Evolutionary conservation across 2,888 invertebrate species (phyloP).

Genomic region (Campopleginae sp.): DNA sequence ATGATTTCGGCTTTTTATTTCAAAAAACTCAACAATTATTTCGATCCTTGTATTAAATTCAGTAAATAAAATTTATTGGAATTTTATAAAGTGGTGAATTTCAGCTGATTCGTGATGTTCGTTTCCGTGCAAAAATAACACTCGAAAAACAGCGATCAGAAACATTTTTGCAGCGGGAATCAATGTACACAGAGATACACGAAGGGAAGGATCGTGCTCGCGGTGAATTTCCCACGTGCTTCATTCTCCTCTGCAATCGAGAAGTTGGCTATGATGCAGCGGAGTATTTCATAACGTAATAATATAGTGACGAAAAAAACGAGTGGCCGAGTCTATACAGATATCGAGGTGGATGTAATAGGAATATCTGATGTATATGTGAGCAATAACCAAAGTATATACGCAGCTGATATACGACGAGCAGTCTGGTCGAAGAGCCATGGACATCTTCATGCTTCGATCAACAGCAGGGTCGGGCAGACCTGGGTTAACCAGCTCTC

Average conservation of each 20-base stretch:
- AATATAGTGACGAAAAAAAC: slow-evolving; percentile 13
- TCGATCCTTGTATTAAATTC: too few species aligned
- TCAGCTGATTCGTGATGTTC: too few species aligned
- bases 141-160: too few species aligned
- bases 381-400: slow-evolving; percentile 23
- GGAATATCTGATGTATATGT: slow-evolving; percentile 18
- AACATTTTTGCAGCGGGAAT: background rate
- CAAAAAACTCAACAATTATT: too few species aligned
- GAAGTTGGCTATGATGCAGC: slow-evolving; percentile 45
- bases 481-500: slow-evolving; percentile 46
- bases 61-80: too few species aligned
- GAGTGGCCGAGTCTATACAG: background rate
- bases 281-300: slow-evolving; percentile 32
- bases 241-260: slow-evolving; percentile 52
- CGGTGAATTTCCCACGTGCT: slow-evolving; percentile 62
- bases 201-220: background rate
- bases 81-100: too few species aligned
- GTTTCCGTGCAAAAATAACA: too few species aligned
- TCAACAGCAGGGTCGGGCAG: slow-evolving; percentile 72
- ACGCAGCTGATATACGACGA: slow-evolving; percentile 50
- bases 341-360: background rate
- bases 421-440: slow-evolving; percentile 60
- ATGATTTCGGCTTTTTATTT: too few species aligned
- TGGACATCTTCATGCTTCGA: slow-evolving; percentile 70
- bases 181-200: background rate